Base-by-base conservation (phyloP, 92 coral and sea anemone species). In the Anthopleura xanthogrammica region DNA sequence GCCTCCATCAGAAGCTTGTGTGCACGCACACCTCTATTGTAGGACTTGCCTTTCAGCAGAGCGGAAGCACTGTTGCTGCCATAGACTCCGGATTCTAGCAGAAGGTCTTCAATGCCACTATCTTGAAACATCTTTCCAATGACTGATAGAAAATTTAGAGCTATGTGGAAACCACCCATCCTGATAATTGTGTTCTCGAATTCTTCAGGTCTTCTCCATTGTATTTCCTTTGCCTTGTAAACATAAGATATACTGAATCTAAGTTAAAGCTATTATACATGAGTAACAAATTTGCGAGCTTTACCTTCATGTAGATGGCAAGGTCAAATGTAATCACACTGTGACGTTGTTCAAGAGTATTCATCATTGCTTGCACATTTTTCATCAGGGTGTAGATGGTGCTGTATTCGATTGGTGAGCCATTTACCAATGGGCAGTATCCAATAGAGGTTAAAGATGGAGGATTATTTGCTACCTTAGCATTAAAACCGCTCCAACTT, bases 91-190 rank as follows among this genome's bases (percentile, higher is more conserved):
- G 90, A 88, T 50, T 91, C 94, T 60, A 88, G 64, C 10, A 91
- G 43, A 19, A 88, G 74, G 54, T 91, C 95, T 70, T 89, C 90
- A 60, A 92, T 41, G 55, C 92, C 95, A 86, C 88, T 81, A 50
- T 86, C 85, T 46, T 80, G 71, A 79, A 75, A 91, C 41, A 68
- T 89, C 90, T 91, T 92, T 54, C 90, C 95, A 56, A 91, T 85
- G 54, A 91, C 90, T 2, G 95, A 41, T 16, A 88, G 78, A 71
- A 91, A 88, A 52, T 91, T 88, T 2, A 91, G 71, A 5, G 91
- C 91, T 2, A 88, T 85, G 56, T 91, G 94, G 72, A 91, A 87
- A 1, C 94, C 94, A 16, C 94, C 94, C 89, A 88, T 81, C n/a
- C 88, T 77, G 83, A 91, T 88, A 1, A 91, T 83, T 3, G 85